Percentiles rank a stretch among this genome's conserved stretches.
Evolutionary conservation across 2,888 invertebrate species (phyloP).

Genomic region (Lepidocyrtoides sp.): DNA sequence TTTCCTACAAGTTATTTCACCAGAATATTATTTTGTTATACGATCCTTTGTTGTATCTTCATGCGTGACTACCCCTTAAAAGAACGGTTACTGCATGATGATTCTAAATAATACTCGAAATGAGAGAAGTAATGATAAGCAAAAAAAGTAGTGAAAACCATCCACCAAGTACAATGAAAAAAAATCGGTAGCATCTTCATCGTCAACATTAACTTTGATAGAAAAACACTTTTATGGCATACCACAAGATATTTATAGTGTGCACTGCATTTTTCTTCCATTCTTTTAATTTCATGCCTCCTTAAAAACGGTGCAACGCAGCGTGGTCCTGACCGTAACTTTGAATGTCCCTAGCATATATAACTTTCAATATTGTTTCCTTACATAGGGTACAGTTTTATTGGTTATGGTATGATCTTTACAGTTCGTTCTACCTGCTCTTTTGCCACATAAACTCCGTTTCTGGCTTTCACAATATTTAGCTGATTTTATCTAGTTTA

Average conservation of each 20-base stretch:
- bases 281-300: constrained; percentile 65
- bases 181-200: not conserved
- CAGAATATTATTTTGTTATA: constrained; percentile 36
- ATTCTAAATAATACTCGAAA: constrained; percentile 64
- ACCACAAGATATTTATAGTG: not conserved
- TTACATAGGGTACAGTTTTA: constrained; percentile 70
- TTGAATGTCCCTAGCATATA: constrained; percentile 59
- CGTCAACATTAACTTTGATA: constrained; percentile 13
- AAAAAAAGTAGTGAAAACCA: not conserved
- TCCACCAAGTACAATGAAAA: not conserved
- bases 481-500: not conserved
- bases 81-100: constrained; percentile 68
- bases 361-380: constrained; percentile 31
- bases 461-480: constrained; percentile 50
- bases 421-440: constrained; percentile 10
- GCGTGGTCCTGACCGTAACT: constrained; percentile 74
- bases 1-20: not conserved
- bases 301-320: constrained; percentile 73
- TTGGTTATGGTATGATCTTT: constrained; percentile 43
- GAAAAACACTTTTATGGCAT: not conserved
- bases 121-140: constrained; percentile 17
- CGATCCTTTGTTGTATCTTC: constrained; percentile 59
- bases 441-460: constrained; percentile 19
- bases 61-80: constrained; percentile 75
- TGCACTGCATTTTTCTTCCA: constrained; percentile 33